A percentile compares a stretch with the other conserved stretches of the same genome.
phyloP scores from a whole-genome alignment of 2,888 invertebrate species.

The Andrena fulva region DNA sequence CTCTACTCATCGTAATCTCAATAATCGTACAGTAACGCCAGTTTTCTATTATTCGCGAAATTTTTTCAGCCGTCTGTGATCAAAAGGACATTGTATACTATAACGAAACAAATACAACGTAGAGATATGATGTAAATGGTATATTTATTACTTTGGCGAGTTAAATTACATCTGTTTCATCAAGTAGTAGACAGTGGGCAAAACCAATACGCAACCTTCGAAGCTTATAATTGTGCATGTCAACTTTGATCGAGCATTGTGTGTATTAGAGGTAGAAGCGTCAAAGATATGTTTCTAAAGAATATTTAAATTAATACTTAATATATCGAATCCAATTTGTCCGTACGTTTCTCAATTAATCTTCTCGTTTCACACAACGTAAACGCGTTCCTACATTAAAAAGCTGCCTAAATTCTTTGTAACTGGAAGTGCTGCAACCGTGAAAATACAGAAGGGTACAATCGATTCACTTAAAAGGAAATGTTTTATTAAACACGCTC shows the following conservation, averaged over 20 bases:
- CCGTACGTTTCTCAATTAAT: constrained; percentile 19
- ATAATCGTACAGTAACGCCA: constrained; percentile 65
- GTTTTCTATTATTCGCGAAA: constrained; percentile 64
- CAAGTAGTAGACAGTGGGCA: not conserved
- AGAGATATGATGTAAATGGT: constrained; percentile 47
- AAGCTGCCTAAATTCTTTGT: constrained; percentile 6
- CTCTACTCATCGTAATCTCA: constrained; percentile 55
- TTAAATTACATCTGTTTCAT: constrained; percentile 42
- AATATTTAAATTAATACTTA: constrained; percentile 46
- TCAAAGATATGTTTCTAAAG: constrained; percentile 30
- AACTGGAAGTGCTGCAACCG: constrained; percentile 23
- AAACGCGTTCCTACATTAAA: not conserved
- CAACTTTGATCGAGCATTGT: constrained; percentile 38
- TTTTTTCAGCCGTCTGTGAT: constrained; percentile 71
- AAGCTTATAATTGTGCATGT: constrained; percentile 48
- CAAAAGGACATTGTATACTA: constrained; percentile 61
- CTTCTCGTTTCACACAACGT: not conserved
- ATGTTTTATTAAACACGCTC: constrained; percentile 76
- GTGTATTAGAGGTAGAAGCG: constrained; percentile 40
- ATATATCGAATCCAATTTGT: constrained; percentile 32
- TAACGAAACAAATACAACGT: constrained; percentile 59
- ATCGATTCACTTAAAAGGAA: constrained; percentile 48
- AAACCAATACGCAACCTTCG: constrained; percentile 23
- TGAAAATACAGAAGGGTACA: constrained; percentile 22
- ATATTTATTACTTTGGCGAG: constrained; percentile 48